A percentile compares a stretch with the other conserved stretches of the same genome.
These are phyloP conservation scores for Turnix velox DNA, from an alignment of 2,113 vertebrate species.

Conservation along the genomic window DNA sequence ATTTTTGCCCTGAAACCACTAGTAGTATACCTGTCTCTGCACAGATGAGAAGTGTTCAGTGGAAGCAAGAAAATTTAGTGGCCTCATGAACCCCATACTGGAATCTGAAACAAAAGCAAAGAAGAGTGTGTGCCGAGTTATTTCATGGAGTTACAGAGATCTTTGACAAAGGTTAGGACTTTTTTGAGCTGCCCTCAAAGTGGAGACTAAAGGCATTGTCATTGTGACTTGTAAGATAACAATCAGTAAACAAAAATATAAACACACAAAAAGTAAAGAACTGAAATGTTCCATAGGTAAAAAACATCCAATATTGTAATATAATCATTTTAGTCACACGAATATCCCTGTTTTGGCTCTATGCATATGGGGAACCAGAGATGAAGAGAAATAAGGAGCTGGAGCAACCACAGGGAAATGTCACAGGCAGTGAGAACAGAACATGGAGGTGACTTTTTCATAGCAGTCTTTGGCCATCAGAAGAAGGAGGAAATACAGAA, in stretches of 20 bases:
- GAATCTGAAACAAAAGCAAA: background rate
- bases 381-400: background rate
- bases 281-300: background rate
- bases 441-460: background rate
- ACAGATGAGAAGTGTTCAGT: background rate
- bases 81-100: background rate
- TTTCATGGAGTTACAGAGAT: background rate
- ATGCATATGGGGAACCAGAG: background rate
- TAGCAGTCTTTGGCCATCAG: background rate
- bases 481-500: background rate
- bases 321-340: background rate
- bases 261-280: background rate
- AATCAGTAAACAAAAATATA: background rate
- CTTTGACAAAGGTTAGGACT: background rate
- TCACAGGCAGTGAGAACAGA: background rate
- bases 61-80: background rate
- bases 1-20: background rate
- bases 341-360: background rate
- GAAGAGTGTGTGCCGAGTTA: background rate
- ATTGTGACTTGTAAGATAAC: background rate
- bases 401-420: background rate
- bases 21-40: background rate
- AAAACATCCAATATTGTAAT: background rate
- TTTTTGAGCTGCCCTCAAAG: background rate
- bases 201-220: background rate